Conservation (phyloP, 2,888 invertebrate species). For the Hermaeophaga mercurialis region DNA sequence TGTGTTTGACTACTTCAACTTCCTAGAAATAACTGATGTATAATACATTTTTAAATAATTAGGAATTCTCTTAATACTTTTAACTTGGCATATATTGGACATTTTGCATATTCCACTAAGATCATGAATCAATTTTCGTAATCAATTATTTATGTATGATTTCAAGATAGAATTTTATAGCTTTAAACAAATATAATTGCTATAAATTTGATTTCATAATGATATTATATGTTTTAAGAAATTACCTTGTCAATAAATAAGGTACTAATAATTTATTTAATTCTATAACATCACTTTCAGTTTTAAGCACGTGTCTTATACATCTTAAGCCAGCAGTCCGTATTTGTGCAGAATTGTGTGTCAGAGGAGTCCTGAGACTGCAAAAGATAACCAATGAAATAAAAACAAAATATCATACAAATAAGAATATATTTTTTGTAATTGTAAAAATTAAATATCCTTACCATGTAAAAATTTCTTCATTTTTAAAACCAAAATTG, state of each 20-base stretch:
- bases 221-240: background rate
- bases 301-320: conserved; percentile 80
- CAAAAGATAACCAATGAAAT: conserved; percentile 42
- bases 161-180: no score
- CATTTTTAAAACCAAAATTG: conserved; percentile 70
- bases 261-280: conserved; percentile 84
- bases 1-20: no score
- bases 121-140: no score
- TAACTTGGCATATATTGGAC: no score
- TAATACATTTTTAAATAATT: no score
- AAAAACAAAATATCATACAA: no score
- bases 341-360: conserved; percentile 87
- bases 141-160: no score
- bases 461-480: conserved; percentile 85
- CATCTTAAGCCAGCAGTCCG: conserved; percentile 88
- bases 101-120: no score
- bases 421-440: conserved; percentile 2
- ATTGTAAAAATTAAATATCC: conserved; percentile 35
- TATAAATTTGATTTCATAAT: no score
- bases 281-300: conserved; percentile 76
- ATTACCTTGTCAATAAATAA: conserved; percentile 77
- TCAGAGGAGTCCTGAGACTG: conserved; percentile 83
- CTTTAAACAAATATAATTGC: no score
- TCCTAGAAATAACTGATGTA: no score
- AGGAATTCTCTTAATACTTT: no score